Base-by-base conservation (phyloP, 2,113 vertebrate genomes). In the Anoplopoma fimbria region DNA sequence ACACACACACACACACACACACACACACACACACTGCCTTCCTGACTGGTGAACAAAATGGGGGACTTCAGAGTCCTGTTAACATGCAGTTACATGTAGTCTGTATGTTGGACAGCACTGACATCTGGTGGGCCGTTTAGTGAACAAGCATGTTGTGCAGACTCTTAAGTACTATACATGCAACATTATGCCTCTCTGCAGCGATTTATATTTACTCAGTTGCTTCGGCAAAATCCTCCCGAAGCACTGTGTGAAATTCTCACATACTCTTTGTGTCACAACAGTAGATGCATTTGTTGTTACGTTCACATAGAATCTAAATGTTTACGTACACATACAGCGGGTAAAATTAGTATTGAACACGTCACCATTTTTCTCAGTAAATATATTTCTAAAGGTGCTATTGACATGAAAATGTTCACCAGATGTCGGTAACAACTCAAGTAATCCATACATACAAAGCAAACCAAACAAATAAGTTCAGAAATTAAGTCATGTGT, bases 51-150 rank as follows among this genome's bases (percentile, higher is more conserved):
- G 33, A 82, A 82, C 82, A 88, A 90, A 90, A 89, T 88, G 84
- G 77, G 79, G 77, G 61, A 57, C 57, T 1, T 72, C 3, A 58
- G 13, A 71, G 62, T 19, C 21, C 10, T 42, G 14, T 47, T 68
- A 21, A 42, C 4, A 6, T 77, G 55, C 38, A 38, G 45, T 60
- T 58, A 58, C 31, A 72, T 77, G 61, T 33, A 6, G 61, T 64
- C n/a, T 55, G 69, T 58, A 70, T 76, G 33, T 51, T 74, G 82
- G 65, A 19, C 68, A 71, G 55, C 58, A 82, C 83, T 91, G 90
- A 73, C 92, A 87, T 79, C 91, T 93, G 73, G 38, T 92, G 92
- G 88, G 61, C 5, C 1, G 21, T 34, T 14, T 6, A n/a, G 19
- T 64, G 64, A 82, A 74, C 6, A 34, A 33, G 17, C 86, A 75